These are phyloP conservation scores for Pycnomerus fuliginosus DNA, from an alignment of 2,888 invertebrate genomes.

Conservation along the genomic window DNA sequence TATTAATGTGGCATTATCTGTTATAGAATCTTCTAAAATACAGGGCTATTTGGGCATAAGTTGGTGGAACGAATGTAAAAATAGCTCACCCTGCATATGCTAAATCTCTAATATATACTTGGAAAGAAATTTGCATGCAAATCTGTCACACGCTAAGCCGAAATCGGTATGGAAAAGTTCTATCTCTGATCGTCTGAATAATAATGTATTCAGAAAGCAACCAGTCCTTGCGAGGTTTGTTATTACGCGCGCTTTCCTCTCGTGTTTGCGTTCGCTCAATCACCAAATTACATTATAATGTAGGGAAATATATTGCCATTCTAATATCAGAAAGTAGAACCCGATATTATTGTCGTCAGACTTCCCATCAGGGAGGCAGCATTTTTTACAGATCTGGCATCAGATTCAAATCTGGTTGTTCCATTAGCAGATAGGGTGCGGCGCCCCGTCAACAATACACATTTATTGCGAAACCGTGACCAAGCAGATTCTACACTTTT, in stretches of 20 bases:
- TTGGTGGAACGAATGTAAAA: conserved; percentile 35
- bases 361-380: conserved; percentile 7
- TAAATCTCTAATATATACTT: conserved; percentile 50
- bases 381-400: conserved; percentile 43
- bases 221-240: conserved; percentile 40
- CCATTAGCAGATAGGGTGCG: conserved; percentile 43
- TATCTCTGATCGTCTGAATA: conserved; percentile 51
- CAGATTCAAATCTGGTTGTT: conserved; percentile 35
- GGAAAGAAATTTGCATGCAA: conserved; percentile 52
- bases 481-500: conserved; percentile 47
- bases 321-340: conserved; percentile 12
- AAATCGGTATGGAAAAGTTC: conserved; percentile 50
- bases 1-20: too few species aligned
- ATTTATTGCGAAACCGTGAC: conserved; percentile 50
- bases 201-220: conserved; percentile 48
- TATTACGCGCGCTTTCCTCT: conserved; percentile 39
- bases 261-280: conserved; percentile 43
- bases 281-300: conserved; percentile 46
- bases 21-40: too few species aligned
- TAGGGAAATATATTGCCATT: conserved; percentile 33
- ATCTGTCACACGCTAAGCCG: conserved; percentile 51
- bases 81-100: conserved; percentile 39
- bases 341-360: conserved; percentile 3
- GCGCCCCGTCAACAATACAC: conserved; percentile 44
- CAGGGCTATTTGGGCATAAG: too few species aligned